A percentile compares a stretch with the other conserved stretches of the same genome.
These are phyloP conservation scores for Syrmaticus mikado DNA, from an alignment of 2,113 vertebrate species.

Conservation along the genomic window DNA sequence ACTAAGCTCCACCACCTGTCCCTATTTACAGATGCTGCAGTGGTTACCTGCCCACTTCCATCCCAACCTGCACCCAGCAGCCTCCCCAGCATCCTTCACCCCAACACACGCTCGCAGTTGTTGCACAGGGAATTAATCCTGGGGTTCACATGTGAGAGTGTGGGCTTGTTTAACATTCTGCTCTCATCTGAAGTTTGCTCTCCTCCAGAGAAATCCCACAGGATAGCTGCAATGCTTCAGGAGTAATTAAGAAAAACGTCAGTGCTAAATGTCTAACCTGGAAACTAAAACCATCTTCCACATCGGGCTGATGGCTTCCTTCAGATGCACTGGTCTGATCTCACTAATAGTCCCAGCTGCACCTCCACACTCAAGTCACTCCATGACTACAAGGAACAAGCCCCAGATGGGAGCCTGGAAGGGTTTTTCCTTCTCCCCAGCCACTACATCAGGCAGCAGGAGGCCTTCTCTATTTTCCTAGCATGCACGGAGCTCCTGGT, in stretches of 20 bases:
- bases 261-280: background rate
- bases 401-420: background rate
- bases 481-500: too few species aligned
- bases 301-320: background rate
- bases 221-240: background rate
- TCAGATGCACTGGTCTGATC: fast-evolving
- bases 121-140: background rate
- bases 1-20: background rate
- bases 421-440: background rate
- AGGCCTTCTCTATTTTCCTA: background rate
- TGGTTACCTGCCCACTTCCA: background rate
- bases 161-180: background rate
- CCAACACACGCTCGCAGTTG: fast-evolving
- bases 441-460: background rate
- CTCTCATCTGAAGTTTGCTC: background rate
- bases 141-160: fast-evolving
- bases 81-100: fast-evolving
- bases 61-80: background rate
- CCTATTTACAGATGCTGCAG: background rate
- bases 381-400: background rate
- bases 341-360: background rate
- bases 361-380: background rate
- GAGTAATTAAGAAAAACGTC: background rate
- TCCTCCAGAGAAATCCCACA: background rate
- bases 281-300: background rate